These are phyloP conservation scores for Acanthosepion lycidas DNA, from an alignment of 2,888 invertebrate species.

Conservation along the genomic window DNA sequence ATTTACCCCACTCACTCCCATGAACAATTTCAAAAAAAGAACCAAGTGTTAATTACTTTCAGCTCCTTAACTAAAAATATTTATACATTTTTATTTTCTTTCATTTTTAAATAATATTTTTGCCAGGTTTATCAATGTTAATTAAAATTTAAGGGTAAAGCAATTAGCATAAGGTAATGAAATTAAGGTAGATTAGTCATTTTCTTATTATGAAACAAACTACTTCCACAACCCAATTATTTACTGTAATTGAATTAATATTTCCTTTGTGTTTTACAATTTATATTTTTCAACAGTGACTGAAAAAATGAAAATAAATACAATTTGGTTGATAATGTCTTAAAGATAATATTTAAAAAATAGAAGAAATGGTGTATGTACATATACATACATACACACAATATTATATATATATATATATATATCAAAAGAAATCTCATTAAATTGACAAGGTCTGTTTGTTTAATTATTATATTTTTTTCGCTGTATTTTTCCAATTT, in stretches of 20 bases:
- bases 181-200: conserved; percentile 13
- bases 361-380: too few species aligned
- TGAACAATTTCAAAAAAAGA: not conserved
- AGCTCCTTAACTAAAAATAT: conserved; percentile 1
- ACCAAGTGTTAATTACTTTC: conserved; percentile 14
- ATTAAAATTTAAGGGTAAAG: conserved; percentile 33
- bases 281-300: not conserved
- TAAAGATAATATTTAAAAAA: too few species aligned
- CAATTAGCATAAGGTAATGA: conserved; percentile 7
- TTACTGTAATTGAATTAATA: not conserved
- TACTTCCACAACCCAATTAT: not conserved
- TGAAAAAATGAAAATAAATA: not conserved
- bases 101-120: not conserved
- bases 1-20: not conserved
- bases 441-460: too few species aligned
- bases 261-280: not conserved
- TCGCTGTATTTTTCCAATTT: too few species aligned
- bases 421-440: too few species aligned
- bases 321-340: not conserved
- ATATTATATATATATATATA: too few species aligned
- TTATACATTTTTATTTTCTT: not conserved
- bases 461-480: too few species aligned
- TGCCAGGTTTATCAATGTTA: conserved; percentile 1
- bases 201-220: conserved; percentile 14
- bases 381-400: too few species aligned